Base-by-base conservation (phyloP, 2,888 invertebrate species). In the Pandemis cinnamomeana region DNA sequence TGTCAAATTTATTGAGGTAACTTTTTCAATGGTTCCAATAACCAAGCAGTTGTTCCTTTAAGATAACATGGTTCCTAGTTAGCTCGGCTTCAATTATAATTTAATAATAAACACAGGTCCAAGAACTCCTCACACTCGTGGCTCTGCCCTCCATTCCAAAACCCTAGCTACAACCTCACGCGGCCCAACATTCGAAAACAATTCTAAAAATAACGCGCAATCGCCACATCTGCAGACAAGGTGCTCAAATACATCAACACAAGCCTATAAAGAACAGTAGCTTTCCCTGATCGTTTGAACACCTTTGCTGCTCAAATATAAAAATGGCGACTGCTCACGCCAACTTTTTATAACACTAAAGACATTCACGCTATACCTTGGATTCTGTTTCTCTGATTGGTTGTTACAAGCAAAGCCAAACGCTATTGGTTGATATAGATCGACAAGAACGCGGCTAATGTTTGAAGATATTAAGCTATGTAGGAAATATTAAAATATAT, bases 71-170 rank as follows among this genome's bases (percentile, higher is more conserved):
- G 11, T 44, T 44, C 44, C 2, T 44, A 46, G 11, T 46, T 2
- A 46, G 5, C n/a, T 53, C 5, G n/a, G 15, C 20, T 51, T 7
- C 20, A 7, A 7, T 20, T 8, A 11, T 36, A 60, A 13, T 64
- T 46, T 2, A 64, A 44, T 46, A 44, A 15, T 53, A n/a, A 53
- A 53, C 15, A n/a, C 44, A 63, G 8, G 11, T 20, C 20, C 44
- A 46, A 20, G 11, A 46, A 44, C 63, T 46, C 20, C 11, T 11
- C 63, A 11, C 20, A 48, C 63, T 64, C 63, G 63, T 64, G 63
- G 63, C 63, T 64, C 63, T 46, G 63, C 63, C 27, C 63, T 63
- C 62, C 63, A 64, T 64, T 64, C 20, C 20, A 64, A 46, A 48
- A 46, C 20, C 63, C 46, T 64, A 64, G 6, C 63, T 64, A 64